These are phyloP conservation scores for Phalloptychus januarius DNA, from an alignment of 2,797 vertebrate species.

Conservation along the genomic window DNA sequence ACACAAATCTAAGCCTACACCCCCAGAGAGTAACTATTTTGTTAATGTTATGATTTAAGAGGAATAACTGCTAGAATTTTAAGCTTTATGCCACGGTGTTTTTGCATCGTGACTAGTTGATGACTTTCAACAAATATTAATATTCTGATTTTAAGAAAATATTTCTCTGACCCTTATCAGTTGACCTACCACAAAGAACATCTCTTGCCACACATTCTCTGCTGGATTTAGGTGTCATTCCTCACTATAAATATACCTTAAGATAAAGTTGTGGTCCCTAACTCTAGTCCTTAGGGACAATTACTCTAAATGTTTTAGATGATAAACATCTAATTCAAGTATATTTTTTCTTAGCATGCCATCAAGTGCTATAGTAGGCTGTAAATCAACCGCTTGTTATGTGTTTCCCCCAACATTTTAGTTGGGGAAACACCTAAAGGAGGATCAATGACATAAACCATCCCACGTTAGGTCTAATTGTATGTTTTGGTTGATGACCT, in stretches of 20 bases:
- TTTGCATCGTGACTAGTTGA: background rate
- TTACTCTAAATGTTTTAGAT: background rate
- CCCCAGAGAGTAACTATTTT: background rate
- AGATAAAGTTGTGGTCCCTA: background rate
- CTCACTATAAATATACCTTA: background rate
- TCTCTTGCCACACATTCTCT: background rate
- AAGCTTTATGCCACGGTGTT: background rate
- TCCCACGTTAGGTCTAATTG: background rate
- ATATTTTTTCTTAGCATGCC: background rate
- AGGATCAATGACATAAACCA: background rate
- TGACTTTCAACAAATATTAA: background rate
- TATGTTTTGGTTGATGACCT: background rate
- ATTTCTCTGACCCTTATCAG: background rate
- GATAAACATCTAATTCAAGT: background rate
- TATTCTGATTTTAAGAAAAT: background rate
- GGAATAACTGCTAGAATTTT: background rate
- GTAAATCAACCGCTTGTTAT: background rate
- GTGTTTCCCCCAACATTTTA: background rate
- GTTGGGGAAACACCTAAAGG: background rate
- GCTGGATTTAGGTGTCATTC: background rate
- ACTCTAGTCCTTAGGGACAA: background rate
- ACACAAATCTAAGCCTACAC: background rate
- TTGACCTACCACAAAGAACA: background rate
- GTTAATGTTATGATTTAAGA: background rate
- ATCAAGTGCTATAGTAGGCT: background rate